A percentile compares a stretch with the other conserved stretches of the same genome.
Conservation (phyloP, 2,113 vertebrate genomes). For the Kryptolebias marmoratus region DNA sequence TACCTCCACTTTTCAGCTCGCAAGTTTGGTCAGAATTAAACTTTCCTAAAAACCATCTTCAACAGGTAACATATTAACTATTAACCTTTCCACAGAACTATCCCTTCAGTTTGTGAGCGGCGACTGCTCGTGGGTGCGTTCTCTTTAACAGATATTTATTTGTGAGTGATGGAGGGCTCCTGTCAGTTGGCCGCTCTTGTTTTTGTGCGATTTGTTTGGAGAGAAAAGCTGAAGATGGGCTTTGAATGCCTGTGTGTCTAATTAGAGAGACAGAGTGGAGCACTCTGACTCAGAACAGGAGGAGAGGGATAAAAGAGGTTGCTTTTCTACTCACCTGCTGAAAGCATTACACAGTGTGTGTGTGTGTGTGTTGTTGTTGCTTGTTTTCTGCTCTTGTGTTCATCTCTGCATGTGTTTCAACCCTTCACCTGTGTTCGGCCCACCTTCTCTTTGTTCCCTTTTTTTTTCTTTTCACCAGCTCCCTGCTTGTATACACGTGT, state of each 20-base stretch:
- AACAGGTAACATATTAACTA: no score
- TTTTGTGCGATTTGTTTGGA: conserved; percentile 50
- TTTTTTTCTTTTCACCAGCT: conserved; percentile 39
- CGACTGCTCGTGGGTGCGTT: conserved; percentile 17
- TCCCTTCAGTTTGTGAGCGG: conserved; percentile 35
- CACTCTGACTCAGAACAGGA: conserved; percentile 49
- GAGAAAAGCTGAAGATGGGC: conserved; percentile 41
- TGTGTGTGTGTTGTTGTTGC: conserved; percentile 12
- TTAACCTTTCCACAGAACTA: no score
- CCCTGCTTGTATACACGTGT: conserved; percentile 1
- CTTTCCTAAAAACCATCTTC: no score
- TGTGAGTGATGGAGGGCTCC: conserved; percentile 48
- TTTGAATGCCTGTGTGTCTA: conserved; percentile 43
- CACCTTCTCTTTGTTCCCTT: conserved; percentile 42
- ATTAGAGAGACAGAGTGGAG: conserved; percentile 70
- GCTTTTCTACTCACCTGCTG: conserved; percentile 49
- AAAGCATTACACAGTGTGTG: conserved; percentile 28
- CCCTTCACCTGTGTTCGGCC: conserved; percentile 46
- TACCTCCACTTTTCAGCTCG: no score
- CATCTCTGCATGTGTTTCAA: conserved; percentile 46
- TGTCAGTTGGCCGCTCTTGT: conserved; percentile 41
- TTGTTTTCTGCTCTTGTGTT: conserved; percentile 24
- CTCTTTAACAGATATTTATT: not conserved
- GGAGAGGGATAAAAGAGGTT: conserved; percentile 65
- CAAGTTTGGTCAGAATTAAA: no score